Conservation (phyloP, 2,888 invertebrate genomes). For the Campaea margaritaria region DNA sequence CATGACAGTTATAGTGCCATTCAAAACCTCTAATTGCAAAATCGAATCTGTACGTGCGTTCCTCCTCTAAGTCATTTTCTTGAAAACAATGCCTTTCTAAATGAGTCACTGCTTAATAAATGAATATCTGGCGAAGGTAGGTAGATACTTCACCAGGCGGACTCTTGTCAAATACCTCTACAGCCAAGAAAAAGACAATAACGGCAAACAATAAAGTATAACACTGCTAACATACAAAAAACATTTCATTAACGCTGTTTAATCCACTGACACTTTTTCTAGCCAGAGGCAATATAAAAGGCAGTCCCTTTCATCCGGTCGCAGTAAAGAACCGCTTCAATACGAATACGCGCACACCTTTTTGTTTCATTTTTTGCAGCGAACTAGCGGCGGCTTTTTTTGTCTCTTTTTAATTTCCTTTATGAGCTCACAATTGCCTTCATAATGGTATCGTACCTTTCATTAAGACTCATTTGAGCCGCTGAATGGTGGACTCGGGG, state of each 20-base stretch:
- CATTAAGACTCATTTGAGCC: constrained; percentile 79
- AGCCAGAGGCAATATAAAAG: constrained; percentile 31
- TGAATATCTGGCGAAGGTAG: too few species aligned
- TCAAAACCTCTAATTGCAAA: too few species aligned
- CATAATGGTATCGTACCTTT: constrained; percentile 81
- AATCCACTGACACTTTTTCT: constrained; percentile 29
- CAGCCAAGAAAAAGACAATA: not conserved
- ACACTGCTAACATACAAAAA: constrained; percentile 27
- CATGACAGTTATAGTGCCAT: too few species aligned
- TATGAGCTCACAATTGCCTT: constrained; percentile 79
- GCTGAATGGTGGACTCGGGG: constrained; percentile 71
- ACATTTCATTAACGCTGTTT: constrained; percentile 30
- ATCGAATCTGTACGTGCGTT: too few species aligned
- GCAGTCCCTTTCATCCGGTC: constrained; percentile 48
- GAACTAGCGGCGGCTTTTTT: constrained; percentile 56
- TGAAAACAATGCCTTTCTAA: too few species aligned
- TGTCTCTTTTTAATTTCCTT: constrained; percentile 80
- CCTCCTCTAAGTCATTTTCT: too few species aligned
- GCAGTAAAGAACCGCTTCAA: constrained; percentile 46
- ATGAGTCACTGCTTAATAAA: too few species aligned
- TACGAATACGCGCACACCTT: constrained; percentile 49
- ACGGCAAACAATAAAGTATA: constrained; percentile 20
- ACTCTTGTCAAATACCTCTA: not conserved
- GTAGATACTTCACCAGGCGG: too few species aligned
- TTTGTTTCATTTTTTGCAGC: constrained; percentile 54